phyloP scores from a whole-genome alignment of 2,113 vertebrate genomes.

The Miniopterus natalensis region DNA sequence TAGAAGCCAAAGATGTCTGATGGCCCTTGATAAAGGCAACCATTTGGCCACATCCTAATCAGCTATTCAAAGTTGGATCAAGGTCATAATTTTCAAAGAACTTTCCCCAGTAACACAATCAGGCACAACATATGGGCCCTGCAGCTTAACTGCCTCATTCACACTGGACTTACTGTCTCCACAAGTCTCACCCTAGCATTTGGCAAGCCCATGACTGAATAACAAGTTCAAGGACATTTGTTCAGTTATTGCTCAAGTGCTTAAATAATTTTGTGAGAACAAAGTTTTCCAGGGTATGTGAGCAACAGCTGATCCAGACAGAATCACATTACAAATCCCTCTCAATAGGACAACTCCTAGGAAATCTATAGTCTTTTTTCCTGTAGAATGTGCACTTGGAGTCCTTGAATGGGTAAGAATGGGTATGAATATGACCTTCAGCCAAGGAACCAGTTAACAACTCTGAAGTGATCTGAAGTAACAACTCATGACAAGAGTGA shows the following conservation, averaged over 20 bases:
- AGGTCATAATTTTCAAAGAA: slow-evolving; percentile 26
- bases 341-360: slow-evolving; percentile 38
- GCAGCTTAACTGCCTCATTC: slow-evolving; percentile 23
- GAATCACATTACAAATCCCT: slow-evolving; percentile 43
- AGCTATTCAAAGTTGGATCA: background rate
- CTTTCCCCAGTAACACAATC: background rate
- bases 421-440: background rate
- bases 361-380: background rate
- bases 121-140: background rate
- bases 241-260: slow-evolving; percentile 62
- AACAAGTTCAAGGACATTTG: slow-evolving; percentile 65
- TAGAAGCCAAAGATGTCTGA: background rate
- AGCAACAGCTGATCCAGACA: slow-evolving; percentile 38
- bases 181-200: background rate
- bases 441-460: background rate
- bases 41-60: background rate
- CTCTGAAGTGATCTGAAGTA: background rate
- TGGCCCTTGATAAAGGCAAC: background rate
- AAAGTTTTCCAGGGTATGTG: background rate
- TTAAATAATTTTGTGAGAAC: slow-evolving; percentile 53
- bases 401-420: background rate
- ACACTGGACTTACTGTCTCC: slow-evolving; percentile 23
- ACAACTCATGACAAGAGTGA: background rate
- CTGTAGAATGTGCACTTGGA: background rate
- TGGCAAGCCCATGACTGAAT: background rate